Evolutionary conservation across 2,113 vertebrate species (phyloP).

Genomic region (Tragelaphus imberbis): DNA sequence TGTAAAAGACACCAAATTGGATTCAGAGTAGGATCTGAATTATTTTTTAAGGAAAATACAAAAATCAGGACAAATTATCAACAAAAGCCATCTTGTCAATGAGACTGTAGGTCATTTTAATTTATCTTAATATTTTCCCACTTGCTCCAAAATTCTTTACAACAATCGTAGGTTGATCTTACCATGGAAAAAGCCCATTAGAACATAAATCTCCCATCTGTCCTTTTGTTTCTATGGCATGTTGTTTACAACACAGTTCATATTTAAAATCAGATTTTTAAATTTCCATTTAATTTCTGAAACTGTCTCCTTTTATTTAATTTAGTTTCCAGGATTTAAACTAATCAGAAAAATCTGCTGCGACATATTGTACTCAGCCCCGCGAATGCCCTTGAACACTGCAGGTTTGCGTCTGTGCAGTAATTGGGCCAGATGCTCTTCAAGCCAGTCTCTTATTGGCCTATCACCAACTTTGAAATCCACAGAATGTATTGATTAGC

Average conservation of each 20-base stretch:
- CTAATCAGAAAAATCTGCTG: conserved; percentile 43
- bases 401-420: background rate
- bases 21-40: background rate
- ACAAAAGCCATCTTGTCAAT: background rate
- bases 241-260: background rate
- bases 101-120: background rate
- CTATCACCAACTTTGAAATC: conserved; percentile 22
- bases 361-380: background rate
- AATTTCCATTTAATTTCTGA: conserved; percentile 51
- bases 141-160: conserved; percentile 26
- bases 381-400: background rate
- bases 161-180: background rate
- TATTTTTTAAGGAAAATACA: background rate
- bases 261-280: conserved; percentile 25
- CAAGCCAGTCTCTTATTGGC: background rate
- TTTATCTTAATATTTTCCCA: conserved; percentile 23
- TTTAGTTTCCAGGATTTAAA: conserved; percentile 38
- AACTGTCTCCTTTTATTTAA: conserved; percentile 17
- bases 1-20: background rate
- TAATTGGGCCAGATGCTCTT: background rate
- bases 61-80: background rate
- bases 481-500: background rate
- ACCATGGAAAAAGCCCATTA: conserved; percentile 9
- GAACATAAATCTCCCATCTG: conserved; percentile 28
- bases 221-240: background rate